Base-by-base conservation (phyloP, 2,113 vertebrate genomes). In the Oxygymnocypris stewartii region DNA sequence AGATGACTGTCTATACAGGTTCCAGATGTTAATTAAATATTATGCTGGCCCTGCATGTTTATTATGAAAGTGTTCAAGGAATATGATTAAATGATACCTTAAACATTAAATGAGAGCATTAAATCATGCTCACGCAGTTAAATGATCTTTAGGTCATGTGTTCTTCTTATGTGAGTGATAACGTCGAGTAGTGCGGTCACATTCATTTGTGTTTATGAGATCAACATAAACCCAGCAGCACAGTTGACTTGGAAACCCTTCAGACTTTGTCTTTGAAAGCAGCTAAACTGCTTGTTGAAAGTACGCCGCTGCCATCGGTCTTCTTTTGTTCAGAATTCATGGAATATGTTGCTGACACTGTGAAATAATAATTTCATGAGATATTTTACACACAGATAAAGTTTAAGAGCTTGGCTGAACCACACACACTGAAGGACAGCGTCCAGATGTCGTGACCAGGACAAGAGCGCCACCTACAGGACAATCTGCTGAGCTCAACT, bases 381-480 rank as follows among this genome's bases (percentile, higher is more conserved):
- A 74, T 69, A 79, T 37, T 88, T 88, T 57, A 75, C 87, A 83
- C 85, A 71, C 86, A 75, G 88, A 85, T 83, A 86, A 47, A 79
- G 49, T 79, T 79, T 59, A 59, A 59, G 63, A 86, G 61, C 25
- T 40, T 59, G 73, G 74, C 78, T 77, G 84, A 83, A 82, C 49
- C 23, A 40, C 77, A 57, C 40, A 28, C 25, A 47, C 37, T 37
- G 71, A 49, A 1, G 31, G 57, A 37, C 18, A 31, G 31, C 11
- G 23, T 28, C 75, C 11, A 16, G 54, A 57, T 80, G 81, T 25
- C 31, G 71, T 77, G 71, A 61, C 57, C 31, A 78, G 71, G 85
- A 40, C 88, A 89, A 89, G 74, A 90, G 73, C 89, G 25, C 89
- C 89, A 89, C 88, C 89, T 90, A 42, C 82, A 90, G 91, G 88